phyloP scores from a whole-genome alignment of 2,113 vertebrate genomes.

The Mesocricetus auratus region DNA sequence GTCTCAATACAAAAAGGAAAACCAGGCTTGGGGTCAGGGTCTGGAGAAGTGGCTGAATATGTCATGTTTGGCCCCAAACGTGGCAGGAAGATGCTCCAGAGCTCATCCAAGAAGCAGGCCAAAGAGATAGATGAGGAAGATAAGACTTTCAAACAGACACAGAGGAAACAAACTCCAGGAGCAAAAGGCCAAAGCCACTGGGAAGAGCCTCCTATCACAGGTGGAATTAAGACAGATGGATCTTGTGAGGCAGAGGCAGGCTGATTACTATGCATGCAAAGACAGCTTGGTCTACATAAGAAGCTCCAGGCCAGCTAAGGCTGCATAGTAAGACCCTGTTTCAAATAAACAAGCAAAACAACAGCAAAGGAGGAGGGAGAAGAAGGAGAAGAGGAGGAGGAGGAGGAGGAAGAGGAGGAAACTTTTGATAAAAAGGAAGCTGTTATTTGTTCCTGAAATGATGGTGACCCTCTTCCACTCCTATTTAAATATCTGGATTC shows the following conservation, averaged over 20 bases:
- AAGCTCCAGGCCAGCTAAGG: not conserved
- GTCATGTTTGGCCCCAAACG: not conserved
- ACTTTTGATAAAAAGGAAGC: not conserved
- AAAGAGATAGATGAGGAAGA: not conserved
- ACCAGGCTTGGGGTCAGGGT: not conserved
- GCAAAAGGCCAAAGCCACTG: not conserved
- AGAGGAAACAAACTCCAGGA: not conserved
- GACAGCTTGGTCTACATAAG: not conserved
- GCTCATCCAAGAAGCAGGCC: too few relatives aligned
- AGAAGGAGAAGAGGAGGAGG: accelerated
- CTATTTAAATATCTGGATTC: not conserved
- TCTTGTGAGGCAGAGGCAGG: not conserved
- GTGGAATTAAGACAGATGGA: not conserved
- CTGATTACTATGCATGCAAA: not conserved
- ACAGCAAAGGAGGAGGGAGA: not conserved
- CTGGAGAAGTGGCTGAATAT: not conserved
- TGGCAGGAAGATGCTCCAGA: not conserved
- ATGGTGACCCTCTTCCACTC: not conserved
- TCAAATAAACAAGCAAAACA: not conserved
- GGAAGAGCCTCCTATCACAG: not conserved
- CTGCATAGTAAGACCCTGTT: not conserved
- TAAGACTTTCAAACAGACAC: not conserved
- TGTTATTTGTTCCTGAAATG: not conserved
- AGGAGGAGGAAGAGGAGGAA: too few relatives aligned
- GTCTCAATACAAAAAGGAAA: not conserved